A percentile compares a stretch with the other conserved stretches of the same genome.
phyloP scores from a whole-genome alignment of 2,113 vertebrate species.

The Myiagra hebetior region DNA sequence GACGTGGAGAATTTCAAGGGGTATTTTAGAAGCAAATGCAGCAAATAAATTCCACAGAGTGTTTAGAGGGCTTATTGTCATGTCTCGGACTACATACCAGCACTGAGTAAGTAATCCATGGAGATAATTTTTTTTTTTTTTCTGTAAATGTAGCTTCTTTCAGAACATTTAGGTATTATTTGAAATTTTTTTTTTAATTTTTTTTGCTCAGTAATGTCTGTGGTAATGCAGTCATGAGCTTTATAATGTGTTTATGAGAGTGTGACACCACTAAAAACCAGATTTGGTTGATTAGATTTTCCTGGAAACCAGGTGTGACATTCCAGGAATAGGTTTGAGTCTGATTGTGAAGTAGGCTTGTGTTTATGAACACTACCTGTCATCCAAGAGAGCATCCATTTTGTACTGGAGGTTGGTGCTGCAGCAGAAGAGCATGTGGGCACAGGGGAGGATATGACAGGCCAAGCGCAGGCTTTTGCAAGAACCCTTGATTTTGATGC shows the following conservation, averaged over 20 bases:
- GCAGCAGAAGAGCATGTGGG: neutral
- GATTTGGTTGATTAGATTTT: neutral
- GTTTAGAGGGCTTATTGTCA: neutral
- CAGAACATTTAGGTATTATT: neutral
- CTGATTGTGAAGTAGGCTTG: neutral
- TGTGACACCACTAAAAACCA: neutral
- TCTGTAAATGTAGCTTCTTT: neutral
- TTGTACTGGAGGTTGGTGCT: neutral
- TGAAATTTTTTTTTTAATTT: neutral
- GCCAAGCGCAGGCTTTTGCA: neutral
- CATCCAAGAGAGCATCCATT: neutral
- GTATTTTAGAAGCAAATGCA: slow-evolving; percentile 4
- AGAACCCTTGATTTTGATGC: neutral
- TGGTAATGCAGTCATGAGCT: neutral
- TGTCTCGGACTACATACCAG: neutral
- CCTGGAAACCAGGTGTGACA: neutral
- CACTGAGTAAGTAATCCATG: neutral
- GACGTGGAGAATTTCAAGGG: neutral
- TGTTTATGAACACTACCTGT: neutral
- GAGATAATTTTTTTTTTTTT: neutral
- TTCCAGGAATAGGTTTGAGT: neutral
- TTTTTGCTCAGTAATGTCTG: neutral
- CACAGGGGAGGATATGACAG: neutral
- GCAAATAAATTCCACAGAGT: neutral
- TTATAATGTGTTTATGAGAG: neutral